These are phyloP conservation scores for Melikaiella ostensackeni DNA, from an alignment of 2,888 invertebrate species.

Conservation along the genomic window DNA sequence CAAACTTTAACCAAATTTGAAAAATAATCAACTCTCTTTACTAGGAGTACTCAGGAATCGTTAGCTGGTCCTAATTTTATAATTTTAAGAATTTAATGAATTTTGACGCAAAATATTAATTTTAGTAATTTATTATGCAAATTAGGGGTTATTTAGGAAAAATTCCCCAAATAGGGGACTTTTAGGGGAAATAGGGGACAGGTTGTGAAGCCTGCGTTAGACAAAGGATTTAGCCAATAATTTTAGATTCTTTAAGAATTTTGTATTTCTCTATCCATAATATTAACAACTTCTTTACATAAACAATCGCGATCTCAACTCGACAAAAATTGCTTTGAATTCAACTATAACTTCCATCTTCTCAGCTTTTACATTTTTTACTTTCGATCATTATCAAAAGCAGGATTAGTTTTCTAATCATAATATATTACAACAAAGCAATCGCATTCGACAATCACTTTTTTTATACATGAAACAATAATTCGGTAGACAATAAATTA, in stretches of 20 bases:
- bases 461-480: neutral
- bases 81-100: no score
- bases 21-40: no score
- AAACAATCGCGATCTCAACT: neutral
- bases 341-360: neutral
- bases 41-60: no score
- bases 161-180: no score
- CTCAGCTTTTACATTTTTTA: neutral
- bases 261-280: constrained; percentile 21
- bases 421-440: constrained; percentile 8
- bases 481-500: constrained; percentile 28
- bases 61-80: no score
- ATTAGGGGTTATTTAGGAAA: no score
- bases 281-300: constrained; percentile 4
- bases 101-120: no score
- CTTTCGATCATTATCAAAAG: neutral
- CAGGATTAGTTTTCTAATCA: neutral
- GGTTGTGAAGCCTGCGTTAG: no score
- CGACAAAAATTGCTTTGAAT: neutral
- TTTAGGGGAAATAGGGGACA: no score
- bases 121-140: no score
- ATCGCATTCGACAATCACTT: constrained; percentile 15
- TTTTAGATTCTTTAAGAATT: constrained; percentile 8
- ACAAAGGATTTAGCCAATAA: neutral
- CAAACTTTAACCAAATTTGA: no score